Conservation (phyloP, 2,113 vertebrate species). For the Daubentonia madagascariensis region DNA sequence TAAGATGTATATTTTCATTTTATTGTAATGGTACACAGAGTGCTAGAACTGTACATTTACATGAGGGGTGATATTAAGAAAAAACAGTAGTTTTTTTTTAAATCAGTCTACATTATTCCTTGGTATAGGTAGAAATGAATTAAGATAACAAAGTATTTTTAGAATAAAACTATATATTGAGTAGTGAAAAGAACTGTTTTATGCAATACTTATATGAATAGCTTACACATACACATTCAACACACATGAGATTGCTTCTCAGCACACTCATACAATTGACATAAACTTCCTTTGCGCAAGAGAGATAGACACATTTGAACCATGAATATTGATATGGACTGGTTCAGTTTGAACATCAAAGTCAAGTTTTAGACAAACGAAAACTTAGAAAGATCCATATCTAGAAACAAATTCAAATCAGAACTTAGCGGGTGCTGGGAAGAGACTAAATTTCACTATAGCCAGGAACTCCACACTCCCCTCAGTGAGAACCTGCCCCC, state of each 20-base stretch:
- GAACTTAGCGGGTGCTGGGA: not conserved
- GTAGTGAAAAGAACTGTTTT: not conserved
- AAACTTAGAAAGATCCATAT: not conserved
- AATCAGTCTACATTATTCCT: not conserved
- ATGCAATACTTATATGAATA: not conserved
- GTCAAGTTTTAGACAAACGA: not conserved
- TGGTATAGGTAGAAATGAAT: not conserved
- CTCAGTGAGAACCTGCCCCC: conserved; percentile 20
- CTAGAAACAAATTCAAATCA: conserved; percentile 47
- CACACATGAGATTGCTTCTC: not conserved
- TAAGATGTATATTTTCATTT: not conserved
- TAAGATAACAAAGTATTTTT: not conserved
- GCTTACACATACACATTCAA: not conserved
- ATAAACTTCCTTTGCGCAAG: not conserved
- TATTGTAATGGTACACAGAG: not conserved
- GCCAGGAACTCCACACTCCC: not conserved
- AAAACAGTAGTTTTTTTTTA: not conserved
- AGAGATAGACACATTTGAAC: not conserved
- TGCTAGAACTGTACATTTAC: not conserved
- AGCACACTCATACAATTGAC: not conserved
- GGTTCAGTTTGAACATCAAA: conserved; percentile 41
- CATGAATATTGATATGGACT: not conserved
- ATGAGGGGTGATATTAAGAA: not conserved
- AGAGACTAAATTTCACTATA: not conserved
- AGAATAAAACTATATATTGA: not conserved